Percentiles rank a stretch among this genome's conserved stretches.
These are phyloP conservation scores for Panthera leo DNA, from an alignment of 2,113 vertebrate genomes.

Conservation along the genomic window DNA sequence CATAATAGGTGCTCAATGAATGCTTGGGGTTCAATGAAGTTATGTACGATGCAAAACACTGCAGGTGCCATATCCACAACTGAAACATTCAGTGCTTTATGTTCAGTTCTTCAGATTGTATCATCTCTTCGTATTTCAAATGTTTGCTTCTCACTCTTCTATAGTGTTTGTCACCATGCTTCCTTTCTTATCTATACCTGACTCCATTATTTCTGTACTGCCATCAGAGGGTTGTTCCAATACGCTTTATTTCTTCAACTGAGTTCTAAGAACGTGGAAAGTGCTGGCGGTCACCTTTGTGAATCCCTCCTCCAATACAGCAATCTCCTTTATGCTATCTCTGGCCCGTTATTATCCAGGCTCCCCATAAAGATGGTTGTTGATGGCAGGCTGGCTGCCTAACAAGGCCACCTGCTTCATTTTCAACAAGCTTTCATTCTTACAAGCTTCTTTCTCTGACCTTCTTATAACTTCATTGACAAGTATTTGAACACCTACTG, in stretches of 20 bases:
- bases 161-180: not conserved
- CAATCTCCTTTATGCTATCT: not conserved
- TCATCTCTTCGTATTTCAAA: not conserved
- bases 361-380: not conserved
- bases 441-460: not conserved
- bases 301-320: constrained; percentile 3
- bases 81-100: not conserved
- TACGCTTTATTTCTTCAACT: not conserved
- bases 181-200: not conserved
- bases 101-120: not conserved
- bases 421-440: not conserved
- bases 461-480: not conserved
- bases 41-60: not conserved
- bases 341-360: not conserved
- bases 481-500: not conserved
- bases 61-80: too few relatives aligned
- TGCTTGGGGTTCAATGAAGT: not conserved
- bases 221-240: not conserved
- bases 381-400: not conserved
- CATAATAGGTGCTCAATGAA: accelerated
- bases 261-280: constrained; percentile 7
- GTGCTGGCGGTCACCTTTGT: not conserved
- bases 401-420: not conserved
- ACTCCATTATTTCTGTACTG: not conserved
- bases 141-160: not conserved